A percentile compares a stretch with the other conserved stretches of the same genome.
These are phyloP conservation scores for Cosmia trapezina DNA, from an alignment of 2,888 invertebrate species.

Conservation along the genomic window DNA sequence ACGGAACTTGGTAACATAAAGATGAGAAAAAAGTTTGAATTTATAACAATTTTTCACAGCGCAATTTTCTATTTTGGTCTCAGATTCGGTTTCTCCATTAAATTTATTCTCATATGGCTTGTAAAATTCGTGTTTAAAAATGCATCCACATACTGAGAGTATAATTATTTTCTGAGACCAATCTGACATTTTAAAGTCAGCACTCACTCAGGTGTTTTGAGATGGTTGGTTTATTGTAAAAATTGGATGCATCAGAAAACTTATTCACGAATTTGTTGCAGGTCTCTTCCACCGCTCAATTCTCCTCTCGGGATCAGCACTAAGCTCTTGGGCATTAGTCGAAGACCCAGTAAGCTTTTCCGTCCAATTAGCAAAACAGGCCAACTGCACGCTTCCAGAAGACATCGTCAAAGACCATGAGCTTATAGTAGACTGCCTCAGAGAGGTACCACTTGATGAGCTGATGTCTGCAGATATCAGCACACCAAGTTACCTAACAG, in stretches of 20 bases:
- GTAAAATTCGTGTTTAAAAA: too few species aligned
- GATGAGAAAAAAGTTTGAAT: neutral
- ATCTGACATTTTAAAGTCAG: neutral
- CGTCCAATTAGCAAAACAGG: slow-evolving; percentile 94
- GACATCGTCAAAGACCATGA: slow-evolving; percentile 96
- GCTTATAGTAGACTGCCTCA: slow-evolving; percentile 95
- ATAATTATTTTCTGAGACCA: too few species aligned
- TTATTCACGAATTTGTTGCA: slow-evolving; percentile 79
- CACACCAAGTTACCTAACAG: slow-evolving; percentile 95
- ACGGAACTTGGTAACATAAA: slow-evolving; percentile 9
- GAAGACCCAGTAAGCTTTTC: slow-evolving; percentile 96
- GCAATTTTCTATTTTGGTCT: neutral
- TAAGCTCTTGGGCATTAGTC: slow-evolving; percentile 97
- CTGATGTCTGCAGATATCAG: slow-evolving; percentile 94
- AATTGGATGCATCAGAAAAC: neutral
- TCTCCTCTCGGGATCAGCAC: slow-evolving; percentile 96
- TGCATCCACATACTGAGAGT: neutral
- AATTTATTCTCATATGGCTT: neutral
- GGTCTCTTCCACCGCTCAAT: slow-evolving; percentile 97
- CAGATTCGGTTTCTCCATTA: neutral
- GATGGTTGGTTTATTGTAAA: neutral
- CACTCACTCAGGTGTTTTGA: neutral
- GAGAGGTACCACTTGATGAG: slow-evolving; percentile 94
- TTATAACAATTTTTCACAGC: neutral
- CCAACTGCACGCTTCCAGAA: slow-evolving; percentile 95